phyloP scores from a whole-genome alignment of 2,797 vertebrate species.

The Semotilus atromaculatus region DNA sequence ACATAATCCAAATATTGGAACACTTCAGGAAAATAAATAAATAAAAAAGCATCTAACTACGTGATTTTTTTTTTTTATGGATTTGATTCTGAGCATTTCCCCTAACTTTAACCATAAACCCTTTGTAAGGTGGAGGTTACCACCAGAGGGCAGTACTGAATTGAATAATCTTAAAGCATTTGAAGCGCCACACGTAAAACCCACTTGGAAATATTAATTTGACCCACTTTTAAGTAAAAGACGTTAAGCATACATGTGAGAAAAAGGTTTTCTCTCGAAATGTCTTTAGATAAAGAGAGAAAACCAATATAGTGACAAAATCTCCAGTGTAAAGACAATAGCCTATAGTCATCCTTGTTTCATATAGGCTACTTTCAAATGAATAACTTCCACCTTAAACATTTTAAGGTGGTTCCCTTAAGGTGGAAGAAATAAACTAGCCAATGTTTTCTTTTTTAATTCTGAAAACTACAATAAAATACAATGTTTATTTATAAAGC shows the following conservation, averaged over 20 bases:
- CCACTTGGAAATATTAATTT: not conserved
- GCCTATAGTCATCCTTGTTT: not conserved
- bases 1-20: not conserved
- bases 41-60: not conserved
- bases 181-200: not conserved
- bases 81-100: not conserved
- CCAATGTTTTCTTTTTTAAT: not conserved
- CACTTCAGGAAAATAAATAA: not conserved
- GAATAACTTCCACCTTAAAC: not conserved
- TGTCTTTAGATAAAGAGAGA: not conserved
- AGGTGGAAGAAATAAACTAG: too few relatives aligned
- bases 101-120: not conserved
- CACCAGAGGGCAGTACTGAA: conserved; percentile 26
- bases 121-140: not conserved
- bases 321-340: not conserved
- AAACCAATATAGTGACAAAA: not conserved
- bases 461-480: too few relatives aligned
- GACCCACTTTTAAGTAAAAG: not conserved
- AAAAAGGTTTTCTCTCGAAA: not conserved
- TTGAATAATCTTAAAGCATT: not conserved
- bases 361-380: not conserved
- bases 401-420: too few relatives aligned
- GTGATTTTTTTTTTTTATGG: not conserved
- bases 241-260: not conserved
- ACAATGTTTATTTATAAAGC: too few relatives aligned